Percentiles rank a stretch among this genome's conserved stretches.
Evolutionary conservation across 2,888 invertebrate genomes (phyloP).

Genomic region (Hyppa rectilinea): DNA sequence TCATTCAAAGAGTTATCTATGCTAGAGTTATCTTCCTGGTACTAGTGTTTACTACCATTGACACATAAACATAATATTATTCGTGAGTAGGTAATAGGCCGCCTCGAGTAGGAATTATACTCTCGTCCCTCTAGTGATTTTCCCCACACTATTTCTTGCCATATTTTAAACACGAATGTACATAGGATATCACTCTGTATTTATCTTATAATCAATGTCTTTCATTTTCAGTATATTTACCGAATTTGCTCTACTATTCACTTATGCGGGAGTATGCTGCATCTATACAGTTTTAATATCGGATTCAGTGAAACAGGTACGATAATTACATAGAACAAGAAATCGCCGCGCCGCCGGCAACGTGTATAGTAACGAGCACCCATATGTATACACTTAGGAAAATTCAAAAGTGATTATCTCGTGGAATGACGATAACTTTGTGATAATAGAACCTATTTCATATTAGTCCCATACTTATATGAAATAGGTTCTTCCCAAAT

Average conservation of each 20-base stretch:
- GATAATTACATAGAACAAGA: not conserved
- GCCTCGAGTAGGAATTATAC: constrained; percentile 24
- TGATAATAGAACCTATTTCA: too few relatives aligned
- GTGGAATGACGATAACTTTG: too few relatives aligned
- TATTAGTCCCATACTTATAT: too few relatives aligned
- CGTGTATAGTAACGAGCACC: too few relatives aligned
- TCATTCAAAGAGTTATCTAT: not conserved
- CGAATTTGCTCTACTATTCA: constrained; percentile 92
- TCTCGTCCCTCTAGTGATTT: constrained; percentile 3
- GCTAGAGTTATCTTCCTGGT: not conserved
- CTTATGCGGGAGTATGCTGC: constrained; percentile 93
- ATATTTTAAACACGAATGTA: not conserved
- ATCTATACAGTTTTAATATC: constrained; percentile 95
- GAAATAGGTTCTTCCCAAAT: too few relatives aligned
- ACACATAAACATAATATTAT: not conserved
- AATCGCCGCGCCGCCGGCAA: not conserved
- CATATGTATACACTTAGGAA: too few relatives aligned
- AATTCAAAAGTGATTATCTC: too few relatives aligned
- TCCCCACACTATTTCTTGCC: not conserved
- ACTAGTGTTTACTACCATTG: not conserved
- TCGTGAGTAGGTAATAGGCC: not conserved
- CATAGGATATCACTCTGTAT: too few relatives aligned
- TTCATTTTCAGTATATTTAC: constrained; percentile 86
- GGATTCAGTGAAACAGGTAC: constrained; percentile 92
- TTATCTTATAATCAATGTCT: not conserved